Evolutionary conservation across 2,797 vertebrate species (phyloP), one percentile per base, ranked within the genome.

Genomic region (Lerista edwardsae): DNA sequence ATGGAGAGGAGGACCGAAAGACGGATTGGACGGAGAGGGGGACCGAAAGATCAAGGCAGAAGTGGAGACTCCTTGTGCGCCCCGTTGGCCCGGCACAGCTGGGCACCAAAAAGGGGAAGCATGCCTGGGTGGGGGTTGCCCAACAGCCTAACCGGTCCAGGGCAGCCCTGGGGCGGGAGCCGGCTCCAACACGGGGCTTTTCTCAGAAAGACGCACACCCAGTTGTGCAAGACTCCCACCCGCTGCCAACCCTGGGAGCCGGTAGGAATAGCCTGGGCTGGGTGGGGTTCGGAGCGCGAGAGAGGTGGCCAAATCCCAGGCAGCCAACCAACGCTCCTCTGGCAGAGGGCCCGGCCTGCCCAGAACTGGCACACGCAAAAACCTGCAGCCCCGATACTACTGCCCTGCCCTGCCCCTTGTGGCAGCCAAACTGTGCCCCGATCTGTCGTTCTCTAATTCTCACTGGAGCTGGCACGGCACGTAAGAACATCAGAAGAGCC

Each of bases 31-130:
- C 44, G 44, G 44, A 47, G 11, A 47, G 47, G 34, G 86, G 86
- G 84, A 36, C 29, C 5, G 23, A 80, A 89, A 85, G 84, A 84
- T 73, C 87, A 4, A 64, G 72, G 94, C 83, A 86, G 84, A 92
- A 93, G 87, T 82, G 85, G 94, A 1, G 27, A 84, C 89, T 90
- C 88, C 92, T 91, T 88, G 57, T 27, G 92, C 10, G 1, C 15
- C 11, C 15, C 23, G 31, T 68, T 34, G 7, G 3, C 2, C 9
- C 29, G 3, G n/a, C 61, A 1, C 80, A 82, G 55, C 29, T 25
- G 80, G 57, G 80, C 12, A 31, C 10, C 44, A 47, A 27, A 73
- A 82, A 82, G 57, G 39, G 69, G 80, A 82, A 80, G 78, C 78
- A 14, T 62, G 3, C 5, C 25, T 27, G 19, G 23, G 31, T 9